phyloP scores from a whole-genome alignment of 2,888 invertebrate species.

The Lomographa bimaculata region DNA sequence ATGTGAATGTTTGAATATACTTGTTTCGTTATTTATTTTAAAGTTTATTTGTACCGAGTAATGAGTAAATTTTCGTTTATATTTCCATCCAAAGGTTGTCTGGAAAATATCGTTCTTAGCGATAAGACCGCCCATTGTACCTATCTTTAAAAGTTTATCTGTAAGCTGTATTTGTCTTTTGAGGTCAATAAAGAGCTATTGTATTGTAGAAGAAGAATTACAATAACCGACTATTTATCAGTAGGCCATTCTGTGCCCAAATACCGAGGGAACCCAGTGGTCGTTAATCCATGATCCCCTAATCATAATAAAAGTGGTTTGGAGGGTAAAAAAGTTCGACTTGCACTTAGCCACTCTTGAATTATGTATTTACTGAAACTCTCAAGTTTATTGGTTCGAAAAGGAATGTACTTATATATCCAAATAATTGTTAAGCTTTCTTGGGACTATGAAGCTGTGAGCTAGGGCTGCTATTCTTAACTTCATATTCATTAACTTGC shows the following conservation, averaged over 20 bases:
- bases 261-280: conserved; percentile 36
- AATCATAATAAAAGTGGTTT: conserved; percentile 54
- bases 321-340: conserved; percentile 55
- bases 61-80: too few species aligned
- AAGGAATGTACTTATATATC: conserved; percentile 49
- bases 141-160: too few species aligned
- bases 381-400: conserved; percentile 49
- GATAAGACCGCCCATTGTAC: too few species aligned
- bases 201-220: conserved; percentile 32
- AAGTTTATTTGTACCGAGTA: too few species aligned
- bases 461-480: too few species aligned
- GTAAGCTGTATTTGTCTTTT: too few species aligned
- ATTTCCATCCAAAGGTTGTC: too few species aligned
- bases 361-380: conserved; percentile 65
- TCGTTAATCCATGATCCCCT: conserved; percentile 45
- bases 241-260: conserved; percentile 31
- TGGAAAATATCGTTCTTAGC: too few species aligned
- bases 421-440: conserved; percentile 34
- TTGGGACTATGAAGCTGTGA: conserved; percentile 7
- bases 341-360: conserved; percentile 53
- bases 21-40: too few species aligned
- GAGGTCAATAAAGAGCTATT: too few species aligned
- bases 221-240: conserved; percentile 35
- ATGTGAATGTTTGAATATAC: too few species aligned
- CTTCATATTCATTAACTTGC: too few species aligned